Base-by-base conservation (phyloP, 2,888 invertebrate species). In the Galerucella nymphaeae region DNA sequence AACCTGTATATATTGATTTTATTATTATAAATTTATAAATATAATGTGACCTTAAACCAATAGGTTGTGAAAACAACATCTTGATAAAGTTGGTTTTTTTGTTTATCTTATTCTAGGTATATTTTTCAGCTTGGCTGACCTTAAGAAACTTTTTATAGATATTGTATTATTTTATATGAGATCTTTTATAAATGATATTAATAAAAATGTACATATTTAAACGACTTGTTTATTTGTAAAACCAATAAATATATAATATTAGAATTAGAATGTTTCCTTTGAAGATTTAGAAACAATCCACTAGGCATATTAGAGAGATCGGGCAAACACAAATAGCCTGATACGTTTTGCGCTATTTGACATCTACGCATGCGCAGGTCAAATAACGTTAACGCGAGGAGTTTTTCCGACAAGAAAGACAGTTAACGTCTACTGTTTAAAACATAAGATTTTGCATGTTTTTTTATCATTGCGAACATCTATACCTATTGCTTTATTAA, bases 91-190 rank as follows among this genome's bases (percentile, higher is more conserved):
- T 72, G 71, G 30, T 77, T 79, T 77, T 78, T n/a, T n/a, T n/a
- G n/a, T n/a, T 78, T 74, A 74, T 74, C 73, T 68, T 72, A 73
- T 71, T 73, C 72, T 53, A 53, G 53, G 53, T 76, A 77, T 70
- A 75, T 74, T 71, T 75, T 74, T 78, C 80, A 79, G 79, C 79
- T 77, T 74, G 76, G 77, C 78, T 80, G 80, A 66, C 66, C 66
- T 68, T 64, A 71, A 69, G 62, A 74, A 76, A 75, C 69, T 81
- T 82, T 82, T 82, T 82, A 83, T 82, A 82, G 77, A 82, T 78
- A 81, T 79, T 82, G 80, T 82, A 81, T 82, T 81, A 82, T 83
- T 83, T 83, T 83, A 82, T 83, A 83, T 82, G 80, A 81, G 78
- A 81, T 80, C 82, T 81, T 82, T 83, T 83, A 81, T 81, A 81